A percentile compares a stretch with the other conserved stretches of the same genome.
Evolutionary conservation across 2,113 vertebrate species (phyloP).

Genomic region (Probosciger aterrimus): DNA sequence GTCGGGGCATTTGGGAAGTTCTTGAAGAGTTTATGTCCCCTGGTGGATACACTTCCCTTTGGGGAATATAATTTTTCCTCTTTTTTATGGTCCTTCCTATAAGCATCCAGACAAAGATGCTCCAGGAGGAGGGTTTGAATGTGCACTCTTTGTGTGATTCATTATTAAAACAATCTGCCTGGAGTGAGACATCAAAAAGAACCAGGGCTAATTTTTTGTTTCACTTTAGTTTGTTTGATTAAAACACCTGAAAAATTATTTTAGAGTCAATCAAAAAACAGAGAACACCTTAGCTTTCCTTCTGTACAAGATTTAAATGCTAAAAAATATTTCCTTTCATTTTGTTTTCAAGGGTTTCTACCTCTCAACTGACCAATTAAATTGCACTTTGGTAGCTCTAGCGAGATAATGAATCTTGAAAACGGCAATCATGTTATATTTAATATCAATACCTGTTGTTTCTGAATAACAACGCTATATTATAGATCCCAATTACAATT

Average conservation of each 20-base stretch:
- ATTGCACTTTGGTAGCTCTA: not conserved
- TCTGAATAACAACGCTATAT: not conserved
- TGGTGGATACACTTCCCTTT: accelerated
- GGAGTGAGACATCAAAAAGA: not conserved
- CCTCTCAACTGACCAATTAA: not conserved
- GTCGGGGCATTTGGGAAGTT: accelerated
- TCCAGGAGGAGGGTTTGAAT: not conserved
- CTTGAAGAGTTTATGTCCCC: not conserved
- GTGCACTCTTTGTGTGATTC: accelerated
- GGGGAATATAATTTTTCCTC: not conserved
- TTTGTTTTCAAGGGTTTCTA: not conserved
- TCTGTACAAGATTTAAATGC: not conserved
- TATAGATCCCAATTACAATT: not conserved
- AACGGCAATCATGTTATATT: accelerated
- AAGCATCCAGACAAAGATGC: not conserved
- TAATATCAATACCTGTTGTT: no score
- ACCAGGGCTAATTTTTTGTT: accelerated
- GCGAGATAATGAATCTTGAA: not conserved
- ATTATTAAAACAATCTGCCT: not conserved
- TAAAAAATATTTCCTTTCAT: not conserved
- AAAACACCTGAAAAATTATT: not conserved
- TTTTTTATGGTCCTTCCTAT: accelerated
- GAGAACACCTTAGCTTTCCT: not conserved
- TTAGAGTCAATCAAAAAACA: not conserved
- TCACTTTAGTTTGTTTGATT: not conserved